Percentiles rank a stretch among this genome's conserved stretches.
Conservation (phyloP, 2,113 vertebrate species). For the Salvelinus namaycush region DNA sequence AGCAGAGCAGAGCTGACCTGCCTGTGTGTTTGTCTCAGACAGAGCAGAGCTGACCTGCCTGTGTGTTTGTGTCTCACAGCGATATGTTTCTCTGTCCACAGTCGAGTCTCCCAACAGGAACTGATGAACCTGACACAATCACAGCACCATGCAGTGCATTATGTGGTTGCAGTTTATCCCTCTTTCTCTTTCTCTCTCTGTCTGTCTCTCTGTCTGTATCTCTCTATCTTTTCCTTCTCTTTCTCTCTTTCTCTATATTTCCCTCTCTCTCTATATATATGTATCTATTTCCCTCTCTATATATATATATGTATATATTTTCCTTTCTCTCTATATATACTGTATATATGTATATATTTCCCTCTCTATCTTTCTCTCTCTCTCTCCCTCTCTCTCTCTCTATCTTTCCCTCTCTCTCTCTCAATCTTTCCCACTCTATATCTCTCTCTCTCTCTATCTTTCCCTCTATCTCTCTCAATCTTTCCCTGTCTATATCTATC, state of each 20-base stretch:
- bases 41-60: constrained; percentile 4
- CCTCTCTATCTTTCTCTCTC: too few relatives aligned
- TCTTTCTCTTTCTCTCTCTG: constrained; percentile 29
- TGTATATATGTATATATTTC: too few relatives aligned
- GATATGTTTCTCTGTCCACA: constrained; percentile 21
- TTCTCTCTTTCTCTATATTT: not conserved
- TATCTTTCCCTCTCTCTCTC: not conserved
- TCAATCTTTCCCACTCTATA: too few relatives aligned
- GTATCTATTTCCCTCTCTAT: too few relatives aligned
- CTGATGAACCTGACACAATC: constrained; percentile 73
- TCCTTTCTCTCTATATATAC: too few relatives aligned
- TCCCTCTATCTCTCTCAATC: not conserved
- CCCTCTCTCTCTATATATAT: too few relatives aligned
- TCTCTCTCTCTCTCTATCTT: not conserved
- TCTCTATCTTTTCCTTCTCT: constrained; percentile 9
- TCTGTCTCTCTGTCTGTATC: constrained; percentile 43
- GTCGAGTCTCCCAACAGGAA: constrained; percentile 60
- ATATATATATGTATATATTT: too few relatives aligned
- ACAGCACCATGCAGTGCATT: constrained; percentile 71
- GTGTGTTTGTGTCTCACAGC: constrained; percentile 14
- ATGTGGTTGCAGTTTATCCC: constrained; percentile 61
- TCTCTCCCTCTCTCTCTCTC: constrained; percentile 2
- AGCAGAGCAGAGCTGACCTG: not conserved
- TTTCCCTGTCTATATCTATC: too few relatives aligned
- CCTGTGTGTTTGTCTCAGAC: not conserved